A percentile compares a stretch with the other conserved stretches of the same genome.
Evolutionary conservation across 2,113 vertebrate species (phyloP).

Genomic region (Pterocles gutturalis): DNA sequence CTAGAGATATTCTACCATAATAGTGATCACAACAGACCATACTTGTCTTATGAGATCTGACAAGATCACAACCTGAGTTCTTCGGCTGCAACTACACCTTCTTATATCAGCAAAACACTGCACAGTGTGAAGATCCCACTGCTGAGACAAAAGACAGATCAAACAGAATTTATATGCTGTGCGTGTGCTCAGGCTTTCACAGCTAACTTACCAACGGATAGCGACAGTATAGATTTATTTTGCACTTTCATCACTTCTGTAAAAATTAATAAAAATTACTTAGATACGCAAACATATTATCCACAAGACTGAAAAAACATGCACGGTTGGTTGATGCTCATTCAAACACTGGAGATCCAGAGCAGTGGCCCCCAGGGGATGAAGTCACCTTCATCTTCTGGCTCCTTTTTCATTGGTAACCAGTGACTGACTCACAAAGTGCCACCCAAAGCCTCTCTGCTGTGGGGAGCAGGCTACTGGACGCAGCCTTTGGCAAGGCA

Average conservation of each 20-base stretch:
- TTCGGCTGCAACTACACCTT: neutral
- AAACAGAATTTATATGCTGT: neutral
- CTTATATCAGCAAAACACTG: neutral
- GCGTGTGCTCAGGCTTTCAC: neutral
- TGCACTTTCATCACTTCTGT: neutral
- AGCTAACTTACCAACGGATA: neutral
- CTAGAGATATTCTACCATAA: neutral
- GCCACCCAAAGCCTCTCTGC: neutral
- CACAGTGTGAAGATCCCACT: neutral
- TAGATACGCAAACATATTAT: neutral
- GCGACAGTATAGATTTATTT: neutral
- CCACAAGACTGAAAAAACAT: neutral
- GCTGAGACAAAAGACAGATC: neutral
- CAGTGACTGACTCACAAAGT: neutral
- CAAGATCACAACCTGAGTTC: conserved; percentile 8
- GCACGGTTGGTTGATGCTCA: neutral
- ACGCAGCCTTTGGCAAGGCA: neutral
- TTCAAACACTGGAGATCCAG: neutral
- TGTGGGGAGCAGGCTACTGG: neutral
- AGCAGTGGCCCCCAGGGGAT: neutral
- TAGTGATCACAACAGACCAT: neutral
- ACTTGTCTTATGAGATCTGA: neutral
- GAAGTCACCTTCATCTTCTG: neutral
- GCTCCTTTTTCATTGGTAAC: neutral
- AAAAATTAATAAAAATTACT: neutral